These are phyloP conservation scores for Caradrina clavipalpis DNA, from an alignment of 2,888 invertebrate species.

Conservation along the genomic window DNA sequence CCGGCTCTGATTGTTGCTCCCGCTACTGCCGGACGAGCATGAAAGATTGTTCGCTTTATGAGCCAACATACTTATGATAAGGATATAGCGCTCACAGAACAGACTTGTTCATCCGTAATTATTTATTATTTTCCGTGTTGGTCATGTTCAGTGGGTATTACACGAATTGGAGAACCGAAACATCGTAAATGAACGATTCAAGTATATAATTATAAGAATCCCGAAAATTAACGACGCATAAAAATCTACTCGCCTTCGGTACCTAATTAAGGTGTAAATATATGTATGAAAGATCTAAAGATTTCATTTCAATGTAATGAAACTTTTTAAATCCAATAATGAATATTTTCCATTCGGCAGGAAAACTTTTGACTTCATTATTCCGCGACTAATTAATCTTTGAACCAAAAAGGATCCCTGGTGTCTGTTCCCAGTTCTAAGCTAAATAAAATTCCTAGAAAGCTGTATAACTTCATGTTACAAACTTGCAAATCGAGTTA, in stretches of 20 bases:
- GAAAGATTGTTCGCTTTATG: constrained; percentile 6
- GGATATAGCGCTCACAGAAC: background rate
- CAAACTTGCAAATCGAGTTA: constrained; percentile 15
- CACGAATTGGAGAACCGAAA: background rate
- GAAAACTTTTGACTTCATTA: constrained; percentile 1
- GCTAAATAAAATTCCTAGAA: background rate
- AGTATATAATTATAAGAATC: background rate
- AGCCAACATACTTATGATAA: background rate
- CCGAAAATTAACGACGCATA: background rate
- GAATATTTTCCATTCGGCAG: background rate
- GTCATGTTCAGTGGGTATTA: background rate
- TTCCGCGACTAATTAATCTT: constrained; percentile 2
- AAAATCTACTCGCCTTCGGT: background rate
- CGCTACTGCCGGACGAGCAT: constrained; percentile 13
- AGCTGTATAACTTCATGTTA: constrained; percentile 6
- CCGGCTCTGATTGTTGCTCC: constrained; percentile 40
- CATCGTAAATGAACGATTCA: background rate
- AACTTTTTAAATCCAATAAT: constrained; percentile 5
- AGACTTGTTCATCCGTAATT: background rate
- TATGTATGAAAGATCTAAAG: background rate
- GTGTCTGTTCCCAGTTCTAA: constrained; percentile 2
- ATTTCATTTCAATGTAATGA: background rate
- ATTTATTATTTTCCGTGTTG: background rate
- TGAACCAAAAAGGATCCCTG: background rate
- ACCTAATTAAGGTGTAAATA: background rate